phyloP scores from a whole-genome alignment of 2,797 vertebrate species.

The Chelmon rostratus region DNA sequence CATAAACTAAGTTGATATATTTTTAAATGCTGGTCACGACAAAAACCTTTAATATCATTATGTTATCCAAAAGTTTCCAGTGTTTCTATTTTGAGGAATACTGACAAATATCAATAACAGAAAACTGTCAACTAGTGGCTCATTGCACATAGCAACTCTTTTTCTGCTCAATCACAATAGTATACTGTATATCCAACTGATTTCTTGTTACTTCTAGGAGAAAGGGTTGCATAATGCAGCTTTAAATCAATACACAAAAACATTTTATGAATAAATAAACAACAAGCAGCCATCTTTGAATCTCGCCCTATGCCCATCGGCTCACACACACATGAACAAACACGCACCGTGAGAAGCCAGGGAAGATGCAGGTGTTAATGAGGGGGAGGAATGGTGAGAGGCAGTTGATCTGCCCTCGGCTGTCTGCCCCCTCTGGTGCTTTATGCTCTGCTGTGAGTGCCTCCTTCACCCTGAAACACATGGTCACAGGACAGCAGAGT shows the following conservation, averaged over 20 bases:
- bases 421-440: constrained; percentile 67
- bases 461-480: constrained; percentile 81
- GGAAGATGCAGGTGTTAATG: constrained; percentile 86
- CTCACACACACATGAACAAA: constrained; percentile 16
- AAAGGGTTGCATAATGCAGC: background rate
- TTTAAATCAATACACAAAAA: constrained; percentile 22
- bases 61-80: background rate
- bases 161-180: no score
- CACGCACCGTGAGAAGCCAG: constrained; percentile 83
- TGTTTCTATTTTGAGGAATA: background rate
- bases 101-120: background rate
- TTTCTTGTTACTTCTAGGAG: background rate
- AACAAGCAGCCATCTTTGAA: constrained; percentile 1
- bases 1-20: background rate
- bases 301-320: background rate
- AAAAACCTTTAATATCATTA: background rate
- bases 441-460: constrained; percentile 58
- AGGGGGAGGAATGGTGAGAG: constrained; percentile 79
- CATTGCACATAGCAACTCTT: no score
- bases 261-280: constrained; percentile 6
- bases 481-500: constrained; percentile 73
- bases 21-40: background rate
- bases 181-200: background rate
- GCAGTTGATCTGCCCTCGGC: constrained; percentile 50
- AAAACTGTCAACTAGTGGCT: background rate